Percentiles rank a stretch among this genome's conserved stretches.
Conservation (phyloP, 2,113 vertebrate genomes). For the Pyrgilauda ruficollis region DNA sequence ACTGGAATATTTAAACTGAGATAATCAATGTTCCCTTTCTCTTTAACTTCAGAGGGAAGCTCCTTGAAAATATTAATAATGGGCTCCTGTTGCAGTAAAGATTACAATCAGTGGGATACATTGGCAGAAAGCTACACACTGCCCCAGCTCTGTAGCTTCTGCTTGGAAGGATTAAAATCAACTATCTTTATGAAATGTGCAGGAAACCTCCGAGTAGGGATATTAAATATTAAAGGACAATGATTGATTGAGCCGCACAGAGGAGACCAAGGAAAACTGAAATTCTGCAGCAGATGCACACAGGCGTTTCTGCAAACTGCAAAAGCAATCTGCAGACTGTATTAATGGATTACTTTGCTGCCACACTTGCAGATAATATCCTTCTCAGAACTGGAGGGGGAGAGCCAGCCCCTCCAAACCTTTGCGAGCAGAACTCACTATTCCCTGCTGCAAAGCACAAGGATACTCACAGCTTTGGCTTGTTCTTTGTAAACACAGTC, state of each 20-base stretch:
- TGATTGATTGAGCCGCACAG: not conserved
- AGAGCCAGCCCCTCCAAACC: not conserved
- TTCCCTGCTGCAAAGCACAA: not conserved
- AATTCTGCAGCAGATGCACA: not conserved
- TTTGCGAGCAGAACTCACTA: not conserved
- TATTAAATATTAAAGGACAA: constrained; percentile 3
- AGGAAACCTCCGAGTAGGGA: not conserved
- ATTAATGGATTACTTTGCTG: not conserved
- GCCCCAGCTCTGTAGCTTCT: not conserved
- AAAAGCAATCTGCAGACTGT: not conserved
- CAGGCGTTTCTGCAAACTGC: not conserved
- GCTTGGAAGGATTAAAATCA: not conserved
- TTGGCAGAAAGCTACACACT: not conserved
- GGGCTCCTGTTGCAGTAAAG: not conserved
- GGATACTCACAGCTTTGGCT: constrained; percentile 79
- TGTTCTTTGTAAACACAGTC: constrained; percentile 78
- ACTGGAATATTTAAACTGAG: not conserved
- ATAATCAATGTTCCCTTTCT: not conserved
- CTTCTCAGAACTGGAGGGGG: not conserved
- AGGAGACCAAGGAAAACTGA: not conserved
- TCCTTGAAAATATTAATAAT: not conserved
- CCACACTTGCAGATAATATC: not conserved
- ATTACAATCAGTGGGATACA: not conserved
- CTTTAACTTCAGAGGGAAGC: not conserved
- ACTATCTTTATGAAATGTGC: not conserved